Percentiles rank a stretch among this genome's conserved stretches.
Conservation (phyloP, 2,113 vertebrate genomes). For the Pseudorhombus dupliciocellatus region DNA sequence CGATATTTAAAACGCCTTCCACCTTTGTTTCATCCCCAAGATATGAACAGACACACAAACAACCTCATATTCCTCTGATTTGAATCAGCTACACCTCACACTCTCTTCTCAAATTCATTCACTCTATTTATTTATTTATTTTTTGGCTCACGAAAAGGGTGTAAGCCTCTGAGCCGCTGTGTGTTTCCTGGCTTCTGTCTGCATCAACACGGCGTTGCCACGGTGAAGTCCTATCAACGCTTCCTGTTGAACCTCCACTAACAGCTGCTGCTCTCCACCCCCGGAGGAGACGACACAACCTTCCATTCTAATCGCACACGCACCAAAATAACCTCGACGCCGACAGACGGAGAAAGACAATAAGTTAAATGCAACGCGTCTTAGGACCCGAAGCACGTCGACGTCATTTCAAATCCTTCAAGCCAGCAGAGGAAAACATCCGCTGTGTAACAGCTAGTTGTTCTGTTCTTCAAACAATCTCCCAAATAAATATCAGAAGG, state of each 20-base stretch:
- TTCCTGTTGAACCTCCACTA: constrained; percentile 59
- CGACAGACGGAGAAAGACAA: background rate
- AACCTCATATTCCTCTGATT: background rate
- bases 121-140: background rate
- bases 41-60: constrained; percentile 21
- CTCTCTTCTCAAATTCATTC: constrained; percentile 2
- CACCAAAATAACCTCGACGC: constrained; percentile 20
- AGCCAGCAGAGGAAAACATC: constrained; percentile 5
- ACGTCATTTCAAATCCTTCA: background rate
- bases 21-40: constrained; percentile 25
- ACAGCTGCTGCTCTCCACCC: constrained; percentile 41
- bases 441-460: constrained; percentile 26
- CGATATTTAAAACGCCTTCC: constrained; percentile 24
- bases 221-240: constrained; percentile 48
- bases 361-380: constrained; percentile 11
- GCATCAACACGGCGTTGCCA: constrained; percentile 60
- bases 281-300: constrained; percentile 23
- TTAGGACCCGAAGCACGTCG: background rate
- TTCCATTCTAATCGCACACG: background rate
- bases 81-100: background rate
- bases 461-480: constrained; percentile 15
- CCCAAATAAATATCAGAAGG: background rate
- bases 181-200: constrained; percentile 47
- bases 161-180: constrained; percentile 22
- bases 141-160: constrained; percentile 13